Conservation (phyloP, 2,113 vertebrate genomes). For the Oryzias celebensis region DNA sequence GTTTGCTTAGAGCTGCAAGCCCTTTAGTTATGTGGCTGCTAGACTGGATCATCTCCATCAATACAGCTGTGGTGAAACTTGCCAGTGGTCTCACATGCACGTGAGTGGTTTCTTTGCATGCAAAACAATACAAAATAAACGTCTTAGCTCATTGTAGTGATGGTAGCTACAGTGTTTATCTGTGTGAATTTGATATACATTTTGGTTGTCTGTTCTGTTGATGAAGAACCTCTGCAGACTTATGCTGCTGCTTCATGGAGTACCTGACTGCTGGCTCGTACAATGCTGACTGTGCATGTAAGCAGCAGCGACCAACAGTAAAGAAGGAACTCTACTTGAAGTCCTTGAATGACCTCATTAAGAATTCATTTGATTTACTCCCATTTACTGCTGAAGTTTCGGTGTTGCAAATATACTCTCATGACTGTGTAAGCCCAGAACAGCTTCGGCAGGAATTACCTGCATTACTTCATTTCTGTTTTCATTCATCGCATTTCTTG, state of each 20-base stretch:
- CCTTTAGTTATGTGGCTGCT: slow-evolving; percentile 77
- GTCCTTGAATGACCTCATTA: slow-evolving; percentile 13
- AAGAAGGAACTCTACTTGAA: slow-evolving; percentile 10
- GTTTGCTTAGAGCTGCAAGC: slow-evolving; percentile 16
- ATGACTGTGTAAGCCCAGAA: not conserved
- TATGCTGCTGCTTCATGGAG: slow-evolving; percentile 11
- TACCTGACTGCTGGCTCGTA: slow-evolving; percentile 16
- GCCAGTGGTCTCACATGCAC: slow-evolving; percentile 75
- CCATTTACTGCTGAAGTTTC: slow-evolving; percentile 11
- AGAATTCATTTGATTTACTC: not conserved
- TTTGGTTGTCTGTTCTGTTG: slow-evolving; percentile 6
- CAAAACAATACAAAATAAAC: not conserved
- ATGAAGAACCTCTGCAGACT: too few species aligned
- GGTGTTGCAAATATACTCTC: slow-evolving; percentile 6
- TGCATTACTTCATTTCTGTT: slow-evolving; percentile 16
- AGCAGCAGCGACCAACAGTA: not conserved
- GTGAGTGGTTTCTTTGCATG: slow-evolving; percentile 60
- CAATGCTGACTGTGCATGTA: slow-evolving; percentile 6
- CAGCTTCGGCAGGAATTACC: slow-evolving; percentile 6
- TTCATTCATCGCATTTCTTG: slow-evolving; percentile 18
- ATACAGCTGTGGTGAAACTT: slow-evolving; percentile 76
- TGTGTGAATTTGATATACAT: too few species aligned
- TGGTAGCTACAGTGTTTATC: too few species aligned
- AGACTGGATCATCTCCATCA: slow-evolving; percentile 80
- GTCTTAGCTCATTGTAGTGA: too few species aligned